These are phyloP conservation scores for Orchestia grillus DNA, from an alignment of 1,140 invertebrate species.

Conservation along the genomic window DNA sequence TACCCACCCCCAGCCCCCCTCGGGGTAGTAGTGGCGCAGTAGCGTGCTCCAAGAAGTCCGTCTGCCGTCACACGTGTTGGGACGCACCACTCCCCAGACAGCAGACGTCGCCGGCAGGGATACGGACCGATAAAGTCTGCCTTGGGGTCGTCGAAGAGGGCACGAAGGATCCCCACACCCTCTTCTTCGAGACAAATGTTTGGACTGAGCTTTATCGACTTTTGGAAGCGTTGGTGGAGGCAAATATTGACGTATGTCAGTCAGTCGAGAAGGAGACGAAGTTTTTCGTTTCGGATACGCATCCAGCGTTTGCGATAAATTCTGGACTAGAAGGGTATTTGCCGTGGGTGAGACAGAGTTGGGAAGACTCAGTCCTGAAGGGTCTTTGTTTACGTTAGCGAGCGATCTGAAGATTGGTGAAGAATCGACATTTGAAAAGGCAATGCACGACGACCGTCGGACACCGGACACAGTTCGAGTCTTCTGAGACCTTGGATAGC, in stretches of 20 bases:
- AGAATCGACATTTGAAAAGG: neutral
- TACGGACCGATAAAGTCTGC: slow-evolving; percentile 43
- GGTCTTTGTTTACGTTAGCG: neutral
- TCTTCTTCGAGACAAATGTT: slow-evolving; percentile 16
- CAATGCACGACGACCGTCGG: slow-evolving; percentile 25
- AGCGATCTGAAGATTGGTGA: neutral
- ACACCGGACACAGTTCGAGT: neutral
- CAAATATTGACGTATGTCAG: neutral
- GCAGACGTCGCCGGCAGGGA: slow-evolving; percentile 51
- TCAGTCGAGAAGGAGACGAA: slow-evolving; percentile 10
- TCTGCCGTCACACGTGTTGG: neutral
- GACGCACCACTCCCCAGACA: slow-evolving; percentile 24
- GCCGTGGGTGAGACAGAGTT: neutral
- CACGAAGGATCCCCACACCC: slow-evolving; percentile 37
- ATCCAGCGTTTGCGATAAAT: neutral
- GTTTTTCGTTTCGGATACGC: slow-evolving; percentile 24
- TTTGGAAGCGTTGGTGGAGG: neutral
- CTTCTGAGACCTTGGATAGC: neutral
- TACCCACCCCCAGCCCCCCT: slow-evolving; percentile 86
- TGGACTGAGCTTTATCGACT: neutral
- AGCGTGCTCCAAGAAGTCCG: slow-evolving; percentile 63
- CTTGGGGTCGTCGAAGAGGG: slow-evolving; percentile 31
- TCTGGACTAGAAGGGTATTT: neutral
- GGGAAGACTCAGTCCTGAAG: neutral
- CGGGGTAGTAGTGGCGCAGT: slow-evolving; percentile 81